These are phyloP conservation scores for Grallaria varia DNA, from an alignment of 2,113 vertebrate species.

Conservation along the genomic window DNA sequence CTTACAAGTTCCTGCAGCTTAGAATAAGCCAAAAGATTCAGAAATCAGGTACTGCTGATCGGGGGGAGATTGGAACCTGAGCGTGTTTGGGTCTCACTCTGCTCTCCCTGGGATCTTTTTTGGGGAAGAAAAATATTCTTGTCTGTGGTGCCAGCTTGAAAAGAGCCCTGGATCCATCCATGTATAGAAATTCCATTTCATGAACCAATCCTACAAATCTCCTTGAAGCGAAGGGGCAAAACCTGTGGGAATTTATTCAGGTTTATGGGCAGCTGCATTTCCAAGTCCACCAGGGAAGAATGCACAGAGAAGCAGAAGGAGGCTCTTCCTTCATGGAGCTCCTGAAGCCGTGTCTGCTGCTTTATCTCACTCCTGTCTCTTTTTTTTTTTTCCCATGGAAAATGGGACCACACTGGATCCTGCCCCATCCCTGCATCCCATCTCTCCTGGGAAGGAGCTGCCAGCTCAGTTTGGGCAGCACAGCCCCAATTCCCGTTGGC, in stretches of 20 bases:
- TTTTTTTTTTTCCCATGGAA: background rate
- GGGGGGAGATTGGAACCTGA: background rate
- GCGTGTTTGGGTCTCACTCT: background rate
- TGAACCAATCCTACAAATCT: background rate
- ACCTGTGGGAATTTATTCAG: background rate
- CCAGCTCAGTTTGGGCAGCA: background rate
- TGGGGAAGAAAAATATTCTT: background rate
- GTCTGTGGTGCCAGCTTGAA: background rate
- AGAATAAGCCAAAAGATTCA: background rate
- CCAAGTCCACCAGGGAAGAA: background rate
- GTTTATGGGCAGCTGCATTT: background rate
- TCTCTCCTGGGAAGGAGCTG: background rate
- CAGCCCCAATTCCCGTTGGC: background rate
- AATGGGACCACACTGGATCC: fast-evolving
- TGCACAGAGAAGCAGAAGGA: background rate
- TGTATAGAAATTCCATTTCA: fast-evolving
- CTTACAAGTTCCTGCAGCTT: background rate
- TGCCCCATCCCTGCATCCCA: background rate
- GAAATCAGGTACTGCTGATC: background rate
- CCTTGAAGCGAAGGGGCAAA: fast-evolving
- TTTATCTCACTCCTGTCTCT: background rate
- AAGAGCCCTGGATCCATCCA: fast-evolving
- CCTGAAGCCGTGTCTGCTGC: background rate
- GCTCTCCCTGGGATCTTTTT: background rate
- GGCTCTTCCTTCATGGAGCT: background rate